phyloP scores from a whole-genome alignment of 2,113 vertebrate species.

The Coregonus clupeaformis region DNA sequence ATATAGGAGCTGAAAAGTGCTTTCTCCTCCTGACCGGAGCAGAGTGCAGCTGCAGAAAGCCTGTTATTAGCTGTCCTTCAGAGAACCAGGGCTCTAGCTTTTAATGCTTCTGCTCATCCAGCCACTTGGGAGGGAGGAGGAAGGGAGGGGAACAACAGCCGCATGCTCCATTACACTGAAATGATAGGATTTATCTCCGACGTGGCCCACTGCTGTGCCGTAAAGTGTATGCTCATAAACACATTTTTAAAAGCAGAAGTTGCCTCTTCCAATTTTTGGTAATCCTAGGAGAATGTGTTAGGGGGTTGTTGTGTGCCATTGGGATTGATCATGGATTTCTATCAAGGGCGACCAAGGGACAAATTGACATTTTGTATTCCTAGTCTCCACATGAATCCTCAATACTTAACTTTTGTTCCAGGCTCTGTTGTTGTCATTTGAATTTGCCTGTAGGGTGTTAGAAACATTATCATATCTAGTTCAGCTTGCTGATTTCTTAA shows the following conservation, averaged over 20 bases:
- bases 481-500: neutral
- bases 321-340: neutral
- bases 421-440: neutral
- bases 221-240: neutral
- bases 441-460: neutral
- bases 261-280: neutral
- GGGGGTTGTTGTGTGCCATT: neutral
- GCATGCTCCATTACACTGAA: conserved; percentile 7
- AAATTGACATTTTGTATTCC: neutral
- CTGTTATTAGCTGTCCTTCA: conserved; percentile 17
- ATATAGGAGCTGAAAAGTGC: conserved; percentile 8
- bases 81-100: neutral
- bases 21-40: neutral
- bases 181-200: neutral
- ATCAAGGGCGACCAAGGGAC: neutral
- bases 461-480: neutral
- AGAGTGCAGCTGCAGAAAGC: conserved; percentile 1
- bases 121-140: neutral
- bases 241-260: neutral
- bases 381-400: neutral
- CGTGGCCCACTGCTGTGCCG: neutral
- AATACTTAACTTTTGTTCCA: neutral
- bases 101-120: neutral
- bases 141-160: neutral
- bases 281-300: neutral